These are phyloP conservation scores for Betta splendens DNA, from an alignment of 2,797 vertebrate species.

Conservation along the genomic window DNA sequence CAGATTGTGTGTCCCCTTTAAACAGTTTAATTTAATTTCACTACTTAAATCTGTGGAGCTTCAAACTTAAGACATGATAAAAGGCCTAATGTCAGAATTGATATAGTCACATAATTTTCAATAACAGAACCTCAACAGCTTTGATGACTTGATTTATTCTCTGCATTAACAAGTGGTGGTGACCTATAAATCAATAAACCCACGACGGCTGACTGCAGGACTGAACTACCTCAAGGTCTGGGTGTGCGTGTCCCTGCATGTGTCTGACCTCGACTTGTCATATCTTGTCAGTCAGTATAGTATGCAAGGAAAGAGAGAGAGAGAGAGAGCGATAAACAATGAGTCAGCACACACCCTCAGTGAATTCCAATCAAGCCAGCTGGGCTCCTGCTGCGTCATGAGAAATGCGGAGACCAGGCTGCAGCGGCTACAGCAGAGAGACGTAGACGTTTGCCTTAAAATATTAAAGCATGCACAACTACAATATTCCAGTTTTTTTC, in stretches of 20 bases:
- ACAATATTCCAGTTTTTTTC: too few species aligned
- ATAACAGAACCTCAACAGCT: constrained; percentile 1
- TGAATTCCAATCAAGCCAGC: constrained; percentile 75
- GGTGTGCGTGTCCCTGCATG: constrained; percentile 5
- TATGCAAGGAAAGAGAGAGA: constrained; percentile 42
- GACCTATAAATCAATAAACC: constrained; percentile 54
- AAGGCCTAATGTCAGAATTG: too few species aligned
- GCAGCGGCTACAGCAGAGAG: constrained; percentile 6
- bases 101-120: constrained; percentile 5
- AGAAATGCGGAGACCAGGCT: constrained; percentile 49
- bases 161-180: constrained; percentile 8
- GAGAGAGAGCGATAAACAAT: constrained; percentile 50
- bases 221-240: constrained; percentile 44
- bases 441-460: too few species aligned
- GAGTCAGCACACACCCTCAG: constrained; percentile 75
- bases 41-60: too few species aligned
- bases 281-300: constrained; percentile 62
- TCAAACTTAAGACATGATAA: too few species aligned
- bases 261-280: constrained; percentile 60
- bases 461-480: too few species aligned
- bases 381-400: constrained; percentile 67
- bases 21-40: too few species aligned
- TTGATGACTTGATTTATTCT: constrained; percentile 5
- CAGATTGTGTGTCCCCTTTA: too few species aligned
- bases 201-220: constrained; percentile 38